These are phyloP conservation scores for Drosophila repletoides DNA, from an alignment of 1,140 invertebrate genomes.

Conservation along the genomic window DNA sequence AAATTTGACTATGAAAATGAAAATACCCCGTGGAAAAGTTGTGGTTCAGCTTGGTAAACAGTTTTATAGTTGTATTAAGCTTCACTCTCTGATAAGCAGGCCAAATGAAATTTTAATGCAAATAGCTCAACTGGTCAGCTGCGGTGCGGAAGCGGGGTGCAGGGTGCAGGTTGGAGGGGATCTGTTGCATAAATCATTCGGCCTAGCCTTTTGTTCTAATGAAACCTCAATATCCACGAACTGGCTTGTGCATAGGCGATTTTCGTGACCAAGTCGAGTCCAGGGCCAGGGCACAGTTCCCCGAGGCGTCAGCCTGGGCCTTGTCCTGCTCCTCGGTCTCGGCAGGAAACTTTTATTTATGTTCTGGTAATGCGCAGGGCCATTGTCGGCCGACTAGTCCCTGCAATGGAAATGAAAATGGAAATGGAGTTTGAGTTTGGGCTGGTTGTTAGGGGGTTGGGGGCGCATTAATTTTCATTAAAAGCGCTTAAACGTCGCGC, in stretches of 20 bases:
- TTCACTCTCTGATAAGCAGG: conserved; percentile 45
- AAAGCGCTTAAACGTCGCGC: conserved; percentile 72
- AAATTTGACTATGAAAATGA: too few relatives aligned
- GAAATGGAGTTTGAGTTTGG: not conserved
- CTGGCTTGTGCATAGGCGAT: conserved; percentile 16
- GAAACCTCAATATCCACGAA: conserved; percentile 35
- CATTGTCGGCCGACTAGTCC: conserved; percentile 6
- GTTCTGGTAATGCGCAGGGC: conserved; percentile 41
- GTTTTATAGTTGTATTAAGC: conserved; percentile 17
- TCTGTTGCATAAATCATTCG: conserved; percentile 67
- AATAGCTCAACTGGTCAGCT: conserved; percentile 63
- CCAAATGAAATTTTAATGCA: conserved; percentile 71
- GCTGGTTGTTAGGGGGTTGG: not conserved
- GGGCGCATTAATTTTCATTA: conserved; percentile 77
- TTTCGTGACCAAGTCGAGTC: conserved; percentile 44
- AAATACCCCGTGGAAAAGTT: not conserved
- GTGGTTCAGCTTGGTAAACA: conserved; percentile 6
- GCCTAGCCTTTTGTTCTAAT: conserved; percentile 49
- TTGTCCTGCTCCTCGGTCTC: conserved; percentile 1
- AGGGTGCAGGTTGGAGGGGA: conserved; percentile 13
- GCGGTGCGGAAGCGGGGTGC: not conserved
- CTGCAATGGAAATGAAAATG: not conserved
- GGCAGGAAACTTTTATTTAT: conserved; percentile 64
- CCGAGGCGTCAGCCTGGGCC: conserved; percentile 3
- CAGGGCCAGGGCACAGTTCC: conserved; percentile 8